Conservation (phyloP, 2,113 vertebrate genomes). For the Hypomesus transpacificus region DNA sequence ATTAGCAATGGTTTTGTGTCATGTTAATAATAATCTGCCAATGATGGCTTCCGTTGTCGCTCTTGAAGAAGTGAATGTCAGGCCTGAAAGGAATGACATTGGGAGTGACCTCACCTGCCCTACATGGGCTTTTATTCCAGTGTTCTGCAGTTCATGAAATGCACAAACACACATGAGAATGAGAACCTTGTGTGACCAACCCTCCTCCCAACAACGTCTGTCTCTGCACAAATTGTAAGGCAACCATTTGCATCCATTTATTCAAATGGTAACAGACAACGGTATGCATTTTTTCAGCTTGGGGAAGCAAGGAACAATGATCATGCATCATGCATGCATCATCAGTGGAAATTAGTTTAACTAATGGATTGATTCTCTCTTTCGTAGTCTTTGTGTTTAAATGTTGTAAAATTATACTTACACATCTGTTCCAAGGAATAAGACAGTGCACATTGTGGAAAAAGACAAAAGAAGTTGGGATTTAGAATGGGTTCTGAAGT, state of each 20-base stretch:
- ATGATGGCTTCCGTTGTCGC: neutral
- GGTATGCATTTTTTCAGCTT: neutral
- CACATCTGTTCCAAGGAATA: constrained; percentile 62
- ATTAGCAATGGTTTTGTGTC: no score
- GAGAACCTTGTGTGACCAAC: constrained; percentile 12
- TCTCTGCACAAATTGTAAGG: no score
- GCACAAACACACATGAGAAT: constrained; percentile 32
- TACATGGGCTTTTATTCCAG: constrained; percentile 54
- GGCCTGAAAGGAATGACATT: neutral
- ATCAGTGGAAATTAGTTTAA: neutral
- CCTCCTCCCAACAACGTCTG: neutral
- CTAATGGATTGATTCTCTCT: neutral
- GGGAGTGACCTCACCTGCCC: constrained; percentile 49
- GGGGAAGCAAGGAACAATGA: neutral
- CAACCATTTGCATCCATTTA: neutral
- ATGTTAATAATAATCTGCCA: neutral
- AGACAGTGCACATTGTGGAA: constrained; percentile 12
- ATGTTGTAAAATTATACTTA: constrained; percentile 53
- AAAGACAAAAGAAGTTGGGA: constrained; percentile 7
- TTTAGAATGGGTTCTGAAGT: constrained; percentile 2
- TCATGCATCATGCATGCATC: neutral
- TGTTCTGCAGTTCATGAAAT: constrained; percentile 45
- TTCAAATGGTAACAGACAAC: neutral
- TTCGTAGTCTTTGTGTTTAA: neutral
- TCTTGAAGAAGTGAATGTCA: constrained; percentile 15